phyloP scores from a whole-genome alignment of 1,140 invertebrate species.

The Camponotus floridanus region DNA sequence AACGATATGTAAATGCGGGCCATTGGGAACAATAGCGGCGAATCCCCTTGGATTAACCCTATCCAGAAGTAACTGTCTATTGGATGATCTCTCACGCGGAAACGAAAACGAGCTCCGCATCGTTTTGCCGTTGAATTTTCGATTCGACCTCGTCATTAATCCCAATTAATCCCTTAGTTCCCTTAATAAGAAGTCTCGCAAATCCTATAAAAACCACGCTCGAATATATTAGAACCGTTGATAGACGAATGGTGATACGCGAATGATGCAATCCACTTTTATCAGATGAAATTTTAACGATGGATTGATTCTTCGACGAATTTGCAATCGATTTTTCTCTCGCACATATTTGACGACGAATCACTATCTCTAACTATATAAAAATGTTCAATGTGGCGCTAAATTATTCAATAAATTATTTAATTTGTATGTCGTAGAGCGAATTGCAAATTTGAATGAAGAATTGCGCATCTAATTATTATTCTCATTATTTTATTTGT shows the following conservation, averaged over 20 bases:
- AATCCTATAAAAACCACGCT: slow-evolving; percentile 1
- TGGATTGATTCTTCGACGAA: slow-evolving; percentile 24
- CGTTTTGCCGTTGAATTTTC: slow-evolving; percentile 37
- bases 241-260: background rate
- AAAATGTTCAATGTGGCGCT: background rate
- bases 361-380: background rate
- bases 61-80: slow-evolving; percentile 39
- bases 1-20: slow-evolving; percentile 59
- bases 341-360: background rate
- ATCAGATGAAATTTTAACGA: slow-evolving; percentile 32
- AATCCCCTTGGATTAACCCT: slow-evolving; percentile 56
- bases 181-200: slow-evolving; percentile 17
- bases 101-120: slow-evolving; percentile 43
- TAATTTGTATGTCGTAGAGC: background rate
- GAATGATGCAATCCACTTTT: background rate
- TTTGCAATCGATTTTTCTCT: slow-evolving; percentile 24
- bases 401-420: slow-evolving; percentile 4
- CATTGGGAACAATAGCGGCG: slow-evolving; percentile 54
- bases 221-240: background rate
- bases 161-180: slow-evolving; percentile 45
- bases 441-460: background rate
- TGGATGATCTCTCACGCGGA: slow-evolving; percentile 18
- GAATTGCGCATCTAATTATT: background rate
- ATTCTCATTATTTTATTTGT: background rate
- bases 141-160: slow-evolving; percentile 47